These are phyloP conservation scores for Ariopsis seemanni DNA, from an alignment of 2,113 vertebrate species.

Conservation along the genomic window DNA sequence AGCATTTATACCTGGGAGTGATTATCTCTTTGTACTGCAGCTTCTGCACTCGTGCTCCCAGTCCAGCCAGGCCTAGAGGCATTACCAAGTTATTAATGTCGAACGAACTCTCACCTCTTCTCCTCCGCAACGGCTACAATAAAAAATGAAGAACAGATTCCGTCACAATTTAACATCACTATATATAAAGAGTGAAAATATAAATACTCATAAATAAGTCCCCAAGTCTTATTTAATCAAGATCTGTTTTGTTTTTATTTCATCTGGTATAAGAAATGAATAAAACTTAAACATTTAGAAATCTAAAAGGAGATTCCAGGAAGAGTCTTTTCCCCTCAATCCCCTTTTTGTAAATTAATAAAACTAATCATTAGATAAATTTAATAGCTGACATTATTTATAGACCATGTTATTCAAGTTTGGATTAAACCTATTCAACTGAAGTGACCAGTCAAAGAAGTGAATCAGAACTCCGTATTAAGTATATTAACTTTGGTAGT, in stretches of 20 bases:
- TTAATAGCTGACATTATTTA: too few species aligned
- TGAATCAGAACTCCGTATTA: too few species aligned
- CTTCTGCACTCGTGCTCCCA: constrained; percentile 64
- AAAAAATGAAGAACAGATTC: not conserved
- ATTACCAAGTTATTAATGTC: constrained; percentile 69
- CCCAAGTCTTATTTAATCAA: not conserved
- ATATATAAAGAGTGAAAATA: not conserved
- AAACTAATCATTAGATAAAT: too few species aligned
- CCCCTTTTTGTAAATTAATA: too few species aligned
- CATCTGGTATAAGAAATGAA: too few species aligned
- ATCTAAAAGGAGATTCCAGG: too few species aligned
- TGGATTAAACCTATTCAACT: too few species aligned
- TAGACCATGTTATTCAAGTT: too few species aligned
- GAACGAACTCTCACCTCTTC: constrained; percentile 64
- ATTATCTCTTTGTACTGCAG: constrained; percentile 71
- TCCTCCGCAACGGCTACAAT: constrained; percentile 55
- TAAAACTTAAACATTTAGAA: too few species aligned
- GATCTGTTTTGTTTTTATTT: not conserved
- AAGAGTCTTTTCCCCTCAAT: too few species aligned
- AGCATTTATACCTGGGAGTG: constrained; percentile 63
- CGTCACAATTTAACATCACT: not conserved
- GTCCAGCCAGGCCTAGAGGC: constrained; percentile 63
- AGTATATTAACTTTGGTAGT: not conserved
- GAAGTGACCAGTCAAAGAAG: too few species aligned
- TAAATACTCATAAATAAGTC: not conserved